A percentile compares a stretch with the other conserved stretches of the same genome.
phyloP scores from a whole-genome alignment of 2,113 vertebrate genomes.

The Charina bottae region DNA sequence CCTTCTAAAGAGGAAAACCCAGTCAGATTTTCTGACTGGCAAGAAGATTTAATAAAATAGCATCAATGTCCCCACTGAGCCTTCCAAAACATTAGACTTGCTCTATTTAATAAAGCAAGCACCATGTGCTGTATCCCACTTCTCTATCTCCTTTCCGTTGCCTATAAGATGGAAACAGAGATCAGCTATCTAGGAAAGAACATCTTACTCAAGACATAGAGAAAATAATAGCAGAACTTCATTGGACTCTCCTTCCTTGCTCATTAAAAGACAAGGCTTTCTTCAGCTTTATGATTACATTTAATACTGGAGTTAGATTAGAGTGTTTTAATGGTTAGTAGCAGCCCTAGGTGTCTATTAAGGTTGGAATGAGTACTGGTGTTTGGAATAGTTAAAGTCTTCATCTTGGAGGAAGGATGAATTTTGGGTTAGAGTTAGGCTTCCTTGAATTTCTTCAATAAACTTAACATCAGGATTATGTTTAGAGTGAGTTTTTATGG shows the following conservation, averaged over 20 bases:
- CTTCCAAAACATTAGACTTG: slow-evolving; percentile 67
- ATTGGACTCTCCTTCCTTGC: slow-evolving; percentile 8
- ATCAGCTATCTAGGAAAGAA: slow-evolving; percentile 45
- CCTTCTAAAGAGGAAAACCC: slow-evolving; percentile 57
- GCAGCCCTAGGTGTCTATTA: too few relatives aligned
- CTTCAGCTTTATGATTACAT: not conserved
- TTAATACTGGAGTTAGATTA: too few relatives aligned
- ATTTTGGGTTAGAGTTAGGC: too few relatives aligned
- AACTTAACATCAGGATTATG: too few relatives aligned
- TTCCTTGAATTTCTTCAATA: too few relatives aligned
- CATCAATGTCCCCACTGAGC: slow-evolving; percentile 59
- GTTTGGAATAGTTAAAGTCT: too few relatives aligned
- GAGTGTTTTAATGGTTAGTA: too few relatives aligned
- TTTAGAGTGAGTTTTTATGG: too few relatives aligned
- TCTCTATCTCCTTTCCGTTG: slow-evolving; percentile 40
- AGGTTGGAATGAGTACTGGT: too few relatives aligned
- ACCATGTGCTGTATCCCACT: slow-evolving; percentile 34
- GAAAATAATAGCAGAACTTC: slow-evolving; percentile 32
- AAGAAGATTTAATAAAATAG: slow-evolving; percentile 52
- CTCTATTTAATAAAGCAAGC: slow-evolving; percentile 71
- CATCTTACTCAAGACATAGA: not conserved
- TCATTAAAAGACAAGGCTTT: slow-evolving; percentile 4
- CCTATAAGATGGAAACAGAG: slow-evolving; percentile 45
- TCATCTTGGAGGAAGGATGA: too few relatives aligned
- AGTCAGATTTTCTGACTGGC: slow-evolving; percentile 45